phyloP scores from a whole-genome alignment of 2,888 invertebrate genomes.

The Sturmia bella region DNA sequence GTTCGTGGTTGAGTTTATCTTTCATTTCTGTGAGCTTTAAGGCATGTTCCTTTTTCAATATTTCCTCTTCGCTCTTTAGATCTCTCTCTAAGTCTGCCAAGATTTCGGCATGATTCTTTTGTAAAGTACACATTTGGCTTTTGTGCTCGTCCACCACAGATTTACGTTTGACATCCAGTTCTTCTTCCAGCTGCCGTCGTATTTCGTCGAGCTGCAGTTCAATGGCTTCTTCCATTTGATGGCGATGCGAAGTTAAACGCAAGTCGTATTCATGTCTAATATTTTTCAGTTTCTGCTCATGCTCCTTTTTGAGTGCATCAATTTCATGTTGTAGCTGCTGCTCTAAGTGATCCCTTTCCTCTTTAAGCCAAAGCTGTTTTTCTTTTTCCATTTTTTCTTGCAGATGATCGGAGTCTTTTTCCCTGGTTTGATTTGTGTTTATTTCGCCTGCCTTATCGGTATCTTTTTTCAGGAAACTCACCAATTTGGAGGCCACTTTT shows the following conservation, averaged over 20 bases:
- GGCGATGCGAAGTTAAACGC: slow-evolving; percentile 81
- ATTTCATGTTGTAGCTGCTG: slow-evolving; percentile 78
- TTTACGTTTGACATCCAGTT: slow-evolving; percentile 83
- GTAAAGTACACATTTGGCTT: slow-evolving; percentile 79
- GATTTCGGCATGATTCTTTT: slow-evolving; percentile 80
- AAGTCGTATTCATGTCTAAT: slow-evolving; percentile 80
- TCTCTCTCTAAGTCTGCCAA: slow-evolving; percentile 80
- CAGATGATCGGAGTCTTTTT: slow-evolving; percentile 71
- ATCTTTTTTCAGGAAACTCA: slow-evolving; percentile 75
- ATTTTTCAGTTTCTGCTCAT: slow-evolving; percentile 81
- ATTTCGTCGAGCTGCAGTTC: slow-evolving; percentile 81
- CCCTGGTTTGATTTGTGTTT: slow-evolving; percentile 70
- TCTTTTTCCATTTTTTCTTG: slow-evolving; percentile 80
- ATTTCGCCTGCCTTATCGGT: slow-evolving; percentile 42
- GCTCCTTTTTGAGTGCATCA: slow-evolving; percentile 75
- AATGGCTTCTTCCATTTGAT: slow-evolving; percentile 82
- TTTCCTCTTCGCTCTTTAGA: slow-evolving; percentile 84
- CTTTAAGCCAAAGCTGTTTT: slow-evolving; percentile 81
- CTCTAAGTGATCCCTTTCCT: slow-evolving; percentile 81
- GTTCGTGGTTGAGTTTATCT: slow-evolving; percentile 84
- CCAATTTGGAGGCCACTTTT: slow-evolving; percentile 77
- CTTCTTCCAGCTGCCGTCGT: slow-evolving; percentile 78
- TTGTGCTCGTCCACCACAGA: slow-evolving; percentile 83
- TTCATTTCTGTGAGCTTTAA: slow-evolving; percentile 86
- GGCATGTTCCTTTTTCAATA: slow-evolving; percentile 87